A percentile compares a stretch with the other conserved stretches of the same genome.
phyloP scores from a whole-genome alignment of 30 jellyfish, hydroid and myxozoan species.

The Rhopilema esculentum region DNA sequence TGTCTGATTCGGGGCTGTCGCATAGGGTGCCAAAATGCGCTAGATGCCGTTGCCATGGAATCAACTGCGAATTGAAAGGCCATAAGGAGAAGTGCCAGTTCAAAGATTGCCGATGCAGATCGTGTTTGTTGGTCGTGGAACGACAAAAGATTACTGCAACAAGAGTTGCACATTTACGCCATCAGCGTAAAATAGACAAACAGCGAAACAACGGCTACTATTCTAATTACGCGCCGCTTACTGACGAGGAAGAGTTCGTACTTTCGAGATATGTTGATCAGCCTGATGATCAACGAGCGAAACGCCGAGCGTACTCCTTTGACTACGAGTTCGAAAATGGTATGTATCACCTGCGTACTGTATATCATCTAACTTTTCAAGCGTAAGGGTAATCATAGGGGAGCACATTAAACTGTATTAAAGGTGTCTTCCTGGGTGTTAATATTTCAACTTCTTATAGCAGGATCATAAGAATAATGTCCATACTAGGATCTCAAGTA shows the following conservation, averaged over 20 bases:
- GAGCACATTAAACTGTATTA: no score
- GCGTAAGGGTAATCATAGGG: no score
- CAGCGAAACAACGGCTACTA: constrained; percentile 69
- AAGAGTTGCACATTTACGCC: constrained; percentile 96
- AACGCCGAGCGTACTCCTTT: constrained; percentile 18
- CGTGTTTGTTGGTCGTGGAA: constrained; percentile 90
- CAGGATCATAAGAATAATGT: no score
- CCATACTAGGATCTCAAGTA: no score
- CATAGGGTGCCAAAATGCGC: constrained; percentile 93
- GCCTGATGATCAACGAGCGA: constrained; percentile 33
- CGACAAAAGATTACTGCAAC: constrained; percentile 97
- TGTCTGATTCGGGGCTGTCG: constrained; percentile 40
- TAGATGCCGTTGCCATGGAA: constrained; percentile 92
- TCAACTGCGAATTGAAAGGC: constrained; percentile 87
- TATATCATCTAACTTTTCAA: no score
- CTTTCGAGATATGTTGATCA: constrained; percentile 61
- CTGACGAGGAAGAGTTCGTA: constrained; percentile 89
- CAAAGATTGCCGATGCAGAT: constrained; percentile 93
- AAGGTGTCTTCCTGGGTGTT: no score
- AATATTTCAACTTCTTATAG: no score
- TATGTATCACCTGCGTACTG: no score
- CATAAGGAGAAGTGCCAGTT: constrained; percentile 94
- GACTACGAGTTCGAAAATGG: constrained; percentile 55
- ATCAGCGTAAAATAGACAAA: constrained; percentile 85
- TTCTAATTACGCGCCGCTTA: constrained; percentile 51